Base-by-base conservation (phyloP, 2,888 invertebrate genomes). In the Pristionchus fissidentatus region DNA sequence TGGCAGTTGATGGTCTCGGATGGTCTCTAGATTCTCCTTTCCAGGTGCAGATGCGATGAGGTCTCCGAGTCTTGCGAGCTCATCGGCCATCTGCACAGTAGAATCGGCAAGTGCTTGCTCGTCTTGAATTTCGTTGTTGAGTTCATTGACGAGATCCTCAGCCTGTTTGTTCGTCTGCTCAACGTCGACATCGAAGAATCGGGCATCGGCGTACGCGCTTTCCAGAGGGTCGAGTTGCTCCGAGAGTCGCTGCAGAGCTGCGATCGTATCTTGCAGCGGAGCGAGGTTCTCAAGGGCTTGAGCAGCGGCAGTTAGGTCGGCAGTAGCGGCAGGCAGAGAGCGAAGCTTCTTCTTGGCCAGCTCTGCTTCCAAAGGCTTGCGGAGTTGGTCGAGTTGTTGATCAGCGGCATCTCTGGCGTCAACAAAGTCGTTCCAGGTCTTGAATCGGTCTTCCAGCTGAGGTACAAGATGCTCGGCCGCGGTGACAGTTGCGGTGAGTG, bases 121-220 rank as follows among this genome's bases (percentile, higher is more conserved):
- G 77, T 87, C 87, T 38, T 86, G 85, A 62, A 87, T 83, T 55
- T 88, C 88, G 43, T 82, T 73, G 79, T 83, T 66, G 55, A 88
- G 43, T 35, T 86, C 87, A 70, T 82, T 84, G 49, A 87, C 84
- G 22, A 86, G 84, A 70, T 89, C 87, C 57, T 87, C 89, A 79
- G 84, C 88, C 52, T 89, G 87, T 46, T 87, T 85, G 62, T 86
- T 86, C 57, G 86, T 85, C 82, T 90, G 88, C 70, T 90, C 89
- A 66, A 87, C 84, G 57, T 90, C 89, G 13, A 88, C 87, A 66
- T 90, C 89, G 81, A 88, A 85, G 86, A 89, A 91, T 60, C 91
- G 88, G 19, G 87, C 86, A 29, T 90, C 90, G 43, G 89, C 87
- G 70, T 86, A 84, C 29, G 85, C 88, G 49, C 84, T 86, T 70